Evolutionary conservation across 2,888 invertebrate genomes (phyloP).

Genomic region (Polylopha cassiicola): DNA sequence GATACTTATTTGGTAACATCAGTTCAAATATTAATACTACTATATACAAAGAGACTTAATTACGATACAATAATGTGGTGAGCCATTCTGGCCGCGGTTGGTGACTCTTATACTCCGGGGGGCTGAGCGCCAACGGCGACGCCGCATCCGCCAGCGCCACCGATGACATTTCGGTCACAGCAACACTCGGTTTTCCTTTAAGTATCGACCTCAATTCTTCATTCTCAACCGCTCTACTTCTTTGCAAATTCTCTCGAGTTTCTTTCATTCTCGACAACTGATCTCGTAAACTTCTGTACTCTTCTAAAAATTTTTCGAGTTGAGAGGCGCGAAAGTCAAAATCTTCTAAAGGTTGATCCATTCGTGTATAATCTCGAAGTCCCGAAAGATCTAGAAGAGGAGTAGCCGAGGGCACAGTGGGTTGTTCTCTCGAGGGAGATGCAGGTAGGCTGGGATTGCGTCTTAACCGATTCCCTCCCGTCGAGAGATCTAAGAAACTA

Average conservation of each 20-base stretch:
- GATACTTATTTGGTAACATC: constrained; percentile 30
- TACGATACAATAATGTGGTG: constrained; percentile 65
- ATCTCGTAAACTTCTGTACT: constrained; percentile 85
- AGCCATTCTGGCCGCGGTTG: constrained; percentile 66
- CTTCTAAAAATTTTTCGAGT: constrained; percentile 86
- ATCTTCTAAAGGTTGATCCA: constrained; percentile 69
- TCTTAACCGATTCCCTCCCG: constrained; percentile 61
- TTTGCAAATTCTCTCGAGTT: constrained; percentile 82
- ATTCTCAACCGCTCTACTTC: constrained; percentile 65
- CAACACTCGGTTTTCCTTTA: constrained; percentile 76
- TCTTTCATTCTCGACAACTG: constrained; percentile 89
- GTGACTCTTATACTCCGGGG: constrained; percentile 62
- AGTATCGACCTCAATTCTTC: constrained; percentile 74
- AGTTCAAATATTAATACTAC: constrained; percentile 49
- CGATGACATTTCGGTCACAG: constrained; percentile 69
- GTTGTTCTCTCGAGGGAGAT: constrained; percentile 78
- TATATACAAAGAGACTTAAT: constrained; percentile 54
- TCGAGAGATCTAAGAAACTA: constrained; percentile 83
- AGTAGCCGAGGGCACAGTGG: constrained; percentile 73
- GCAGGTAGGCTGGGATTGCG: constrained; percentile 80
- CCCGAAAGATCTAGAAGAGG: constrained; percentile 79
- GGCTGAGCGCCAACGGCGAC: constrained; percentile 60
- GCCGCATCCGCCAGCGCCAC: constrained; percentile 61
- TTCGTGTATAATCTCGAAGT: constrained; percentile 68
- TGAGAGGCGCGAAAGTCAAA: constrained; percentile 89